Evolutionary conservation across 2,113 vertebrate species (phyloP), one percentile per base, ranked within the genome.

Genomic region (Fulmarus glacialis): DNA sequence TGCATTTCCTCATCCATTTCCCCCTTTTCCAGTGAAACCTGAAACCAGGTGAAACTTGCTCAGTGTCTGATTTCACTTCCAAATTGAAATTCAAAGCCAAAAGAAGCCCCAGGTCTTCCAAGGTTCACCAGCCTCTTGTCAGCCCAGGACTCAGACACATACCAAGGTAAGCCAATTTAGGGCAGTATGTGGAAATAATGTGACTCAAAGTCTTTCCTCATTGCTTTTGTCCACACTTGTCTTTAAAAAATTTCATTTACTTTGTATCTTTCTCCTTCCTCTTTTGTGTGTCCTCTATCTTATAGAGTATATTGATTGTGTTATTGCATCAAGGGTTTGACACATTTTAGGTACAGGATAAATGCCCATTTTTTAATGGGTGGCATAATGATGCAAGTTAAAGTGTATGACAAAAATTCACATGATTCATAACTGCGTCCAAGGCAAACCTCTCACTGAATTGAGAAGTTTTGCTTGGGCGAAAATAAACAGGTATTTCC

Each of bases 21-120:
- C 30, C 8, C 11, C 15, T 62, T 56, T 68, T 40, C 36, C 71
- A 73, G 60, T 18, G 94, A 93, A 95, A 95, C 50, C 16, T 13
- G 43, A 97, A 90, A 88, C 95, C 87, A 88, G 93, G 96, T 93
- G 71, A 96, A 96, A 93, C 82, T 78, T 42, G 66, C 47, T 86
- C 50, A 27, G 78, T 3, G 26, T 95, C 79, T 30, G 18, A 55
- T 96, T 97, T 91, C 87, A 16, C 91, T 88, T 94, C 87, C 59
- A 88, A 90, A 80, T 34, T 82, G 93, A 91, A 95, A 97, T 86
- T 79, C 87, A 96, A 92, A 95, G 85, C 82, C 43, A 55, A 90
- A 94, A 87, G 87, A 68, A 90, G 58, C 59, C 36, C 9, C 2
- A 1, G 70, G 87, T 95, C 74, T 95, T 93, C 55, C 75, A 81